Evolutionary conservation across 1,140 invertebrate species (phyloP).

Genomic region (Drosophila mauritiana): DNA sequence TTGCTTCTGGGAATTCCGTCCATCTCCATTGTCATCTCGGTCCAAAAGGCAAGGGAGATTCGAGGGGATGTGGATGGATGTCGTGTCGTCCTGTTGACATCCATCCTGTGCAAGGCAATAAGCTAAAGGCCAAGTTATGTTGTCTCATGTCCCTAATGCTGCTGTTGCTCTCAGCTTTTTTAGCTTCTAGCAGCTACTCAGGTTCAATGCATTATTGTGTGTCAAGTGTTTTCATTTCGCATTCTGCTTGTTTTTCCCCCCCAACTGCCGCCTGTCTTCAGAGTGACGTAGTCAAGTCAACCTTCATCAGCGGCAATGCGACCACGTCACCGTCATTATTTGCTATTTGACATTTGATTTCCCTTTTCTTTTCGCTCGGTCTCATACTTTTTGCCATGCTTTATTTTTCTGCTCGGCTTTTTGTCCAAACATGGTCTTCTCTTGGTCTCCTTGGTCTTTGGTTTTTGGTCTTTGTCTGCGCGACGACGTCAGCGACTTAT

Average conservation of each 20-base stretch:
- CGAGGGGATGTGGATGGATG: constrained; percentile 14
- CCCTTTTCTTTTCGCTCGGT: constrained; percentile 37
- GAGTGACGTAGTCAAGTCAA: constrained; percentile 64
- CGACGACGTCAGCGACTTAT: constrained; percentile 70
- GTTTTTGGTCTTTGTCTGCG: constrained; percentile 54
- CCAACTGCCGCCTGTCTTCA: constrained; percentile 25
- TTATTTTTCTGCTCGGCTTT: constrained; percentile 33
- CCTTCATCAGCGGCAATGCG: constrained; percentile 58
- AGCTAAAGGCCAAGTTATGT: constrained; percentile 65
- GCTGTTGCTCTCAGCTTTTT: constrained; percentile 9
- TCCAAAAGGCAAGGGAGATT: not conserved
- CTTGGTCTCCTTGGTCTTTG: constrained; percentile 40
- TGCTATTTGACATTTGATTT: constrained; percentile 80
- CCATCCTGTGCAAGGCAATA: constrained; percentile 53
- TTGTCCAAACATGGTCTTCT: constrained; percentile 57
- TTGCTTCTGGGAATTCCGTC: constrained; percentile 44
- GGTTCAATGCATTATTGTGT: constrained; percentile 76
- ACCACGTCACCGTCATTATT: constrained; percentile 72
- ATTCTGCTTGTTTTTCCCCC: constrained; percentile 28
- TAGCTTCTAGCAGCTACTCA: constrained; percentile 17
- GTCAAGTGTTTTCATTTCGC: constrained; percentile 70
- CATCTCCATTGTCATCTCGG: constrained; percentile 23
- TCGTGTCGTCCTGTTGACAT: constrained; percentile 48
- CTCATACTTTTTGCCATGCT: constrained; percentile 4
- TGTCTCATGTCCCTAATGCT: constrained; percentile 46